Percentiles rank a stretch among this genome's conserved stretches.
Conservation (phyloP, 2,113 vertebrate species). For the Lipophrys pholis region DNA sequence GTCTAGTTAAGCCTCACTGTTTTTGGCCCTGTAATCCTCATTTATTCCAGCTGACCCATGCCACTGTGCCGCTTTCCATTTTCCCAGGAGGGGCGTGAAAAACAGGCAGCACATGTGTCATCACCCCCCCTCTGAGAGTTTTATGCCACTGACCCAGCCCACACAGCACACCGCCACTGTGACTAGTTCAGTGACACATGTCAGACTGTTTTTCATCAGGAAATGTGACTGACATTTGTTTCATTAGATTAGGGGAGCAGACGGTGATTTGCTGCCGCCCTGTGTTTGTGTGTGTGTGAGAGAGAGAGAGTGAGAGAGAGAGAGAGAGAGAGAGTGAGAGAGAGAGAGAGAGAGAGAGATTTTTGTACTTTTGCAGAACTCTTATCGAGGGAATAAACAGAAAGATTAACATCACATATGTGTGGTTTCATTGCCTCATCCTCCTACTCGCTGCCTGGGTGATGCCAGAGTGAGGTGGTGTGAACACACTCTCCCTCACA, state of each 20-base stretch:
- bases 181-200: slow-evolving; percentile 25
- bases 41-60: slow-evolving; percentile 65
- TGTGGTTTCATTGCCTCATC: background rate
- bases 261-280: slow-evolving; percentile 27
- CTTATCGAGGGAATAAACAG: background rate
- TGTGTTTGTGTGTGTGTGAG: too few relatives aligned
- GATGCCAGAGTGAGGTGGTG: slow-evolving; percentile 9
- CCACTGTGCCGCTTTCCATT: slow-evolving; percentile 49
- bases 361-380: slow-evolving; percentile 11
- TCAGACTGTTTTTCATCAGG: slow-evolving; percentile 41
- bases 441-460: too few relatives aligned
- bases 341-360: background rate
- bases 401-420: slow-evolving; percentile 1
- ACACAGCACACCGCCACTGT: slow-evolving; percentile 15
- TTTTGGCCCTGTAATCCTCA: slow-evolving; percentile 50
- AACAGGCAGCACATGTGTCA: slow-evolving; percentile 48
- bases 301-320: too few relatives aligned
- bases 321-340: background rate
- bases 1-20: slow-evolving; percentile 54
- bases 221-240: slow-evolving; percentile 41
- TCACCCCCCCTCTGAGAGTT: slow-evolving; percentile 20
- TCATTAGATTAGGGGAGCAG: slow-evolving; percentile 27
- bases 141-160: slow-evolving; percentile 14
- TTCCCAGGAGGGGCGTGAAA: slow-evolving; percentile 53
- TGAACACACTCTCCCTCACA: background rate